These are phyloP conservation scores for Sphaeramia orbicularis DNA, from an alignment of 2,797 vertebrate genomes.

Conservation along the genomic window DNA sequence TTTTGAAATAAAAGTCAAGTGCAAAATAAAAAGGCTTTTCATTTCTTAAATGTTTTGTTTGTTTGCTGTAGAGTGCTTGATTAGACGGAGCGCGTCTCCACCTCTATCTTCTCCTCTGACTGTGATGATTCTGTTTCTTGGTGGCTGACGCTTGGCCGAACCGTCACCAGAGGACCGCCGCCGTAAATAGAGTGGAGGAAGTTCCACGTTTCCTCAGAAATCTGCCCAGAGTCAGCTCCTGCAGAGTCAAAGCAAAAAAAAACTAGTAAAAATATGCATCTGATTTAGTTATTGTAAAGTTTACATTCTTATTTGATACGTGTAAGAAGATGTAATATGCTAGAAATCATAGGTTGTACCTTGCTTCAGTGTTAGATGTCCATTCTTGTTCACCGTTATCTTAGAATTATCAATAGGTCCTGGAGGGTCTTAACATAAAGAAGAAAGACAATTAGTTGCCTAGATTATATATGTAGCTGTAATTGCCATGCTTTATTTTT, in stretches of 20 bases:
- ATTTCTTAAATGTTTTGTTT: conserved; percentile 55
- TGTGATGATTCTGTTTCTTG: conserved; percentile 88
- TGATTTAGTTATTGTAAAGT: neutral
- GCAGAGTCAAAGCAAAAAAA: conserved; percentile 8
- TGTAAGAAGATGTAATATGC: neutral
- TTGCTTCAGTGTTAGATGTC: conserved; percentile 92
- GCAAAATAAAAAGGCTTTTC: conserved; percentile 84
- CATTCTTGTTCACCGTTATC: conserved; percentile 93
- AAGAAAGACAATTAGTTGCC: conserved; percentile 46
- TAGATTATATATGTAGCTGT: conserved; percentile 10
- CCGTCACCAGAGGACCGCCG: conserved; percentile 94
- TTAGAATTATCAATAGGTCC: conserved; percentile 97
- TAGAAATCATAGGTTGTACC: conserved; percentile 79
- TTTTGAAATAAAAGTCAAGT: conserved; percentile 86
- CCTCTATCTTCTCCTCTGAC: conserved; percentile 96
- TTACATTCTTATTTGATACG: neutral
- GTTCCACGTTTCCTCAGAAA: conserved; percentile 99
- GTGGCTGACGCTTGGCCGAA: conserved; percentile 91
- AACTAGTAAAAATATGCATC: too few relatives aligned
- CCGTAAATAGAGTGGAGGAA: conserved; percentile 96
- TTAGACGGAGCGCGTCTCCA: conserved; percentile 94
- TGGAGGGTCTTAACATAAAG: conserved; percentile 88
- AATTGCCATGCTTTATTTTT: neutral
- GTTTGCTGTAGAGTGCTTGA: conserved; percentile 45
- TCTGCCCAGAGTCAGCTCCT: conserved; percentile 99